These are phyloP conservation scores for Carapus acus DNA, from an alignment of 2,797 vertebrate genomes.

Conservation along the genomic window DNA sequence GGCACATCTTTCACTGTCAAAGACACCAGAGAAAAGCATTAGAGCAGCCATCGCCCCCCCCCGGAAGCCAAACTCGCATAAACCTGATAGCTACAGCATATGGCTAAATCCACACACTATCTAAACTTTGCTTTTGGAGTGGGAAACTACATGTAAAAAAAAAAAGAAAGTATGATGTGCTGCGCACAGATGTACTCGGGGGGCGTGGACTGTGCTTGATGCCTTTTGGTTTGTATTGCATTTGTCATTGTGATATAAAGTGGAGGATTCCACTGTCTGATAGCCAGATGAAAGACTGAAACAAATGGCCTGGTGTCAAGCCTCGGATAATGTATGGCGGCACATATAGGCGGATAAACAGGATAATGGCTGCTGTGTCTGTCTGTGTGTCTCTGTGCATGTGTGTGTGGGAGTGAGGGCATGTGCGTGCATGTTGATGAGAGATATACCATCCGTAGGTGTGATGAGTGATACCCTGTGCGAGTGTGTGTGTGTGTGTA, in stretches of 20 bases:
- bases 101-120: conserved; percentile 29
- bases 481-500: conserved; percentile 9
- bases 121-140: no score
- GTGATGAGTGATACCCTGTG: conserved; percentile 1
- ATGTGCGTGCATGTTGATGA: no score
- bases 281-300: conserved; percentile 56
- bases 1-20: conserved; percentile 61
- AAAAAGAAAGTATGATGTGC: no score
- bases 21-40: conserved; percentile 30
- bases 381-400: conserved; percentile 15
- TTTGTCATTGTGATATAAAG: conserved; percentile 31
- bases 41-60: conserved; percentile 19
- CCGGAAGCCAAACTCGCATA: conserved; percentile 29
- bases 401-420: no score
- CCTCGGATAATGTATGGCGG: conserved; percentile 52
- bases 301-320: conserved; percentile 58
- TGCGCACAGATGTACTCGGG: no score
- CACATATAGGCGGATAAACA: conserved; percentile 65
- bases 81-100: conserved; percentile 53
- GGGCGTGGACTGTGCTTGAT: no score
- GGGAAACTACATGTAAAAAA: no score
- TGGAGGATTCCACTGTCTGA: conserved; percentile 42
- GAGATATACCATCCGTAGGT: conserved; percentile 23
- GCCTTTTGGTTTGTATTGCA: conserved; percentile 16
- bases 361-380: conserved; percentile 27